phyloP scores from a whole-genome alignment of 1,140 invertebrate species.

The Drosophila pallidifrons region DNA sequence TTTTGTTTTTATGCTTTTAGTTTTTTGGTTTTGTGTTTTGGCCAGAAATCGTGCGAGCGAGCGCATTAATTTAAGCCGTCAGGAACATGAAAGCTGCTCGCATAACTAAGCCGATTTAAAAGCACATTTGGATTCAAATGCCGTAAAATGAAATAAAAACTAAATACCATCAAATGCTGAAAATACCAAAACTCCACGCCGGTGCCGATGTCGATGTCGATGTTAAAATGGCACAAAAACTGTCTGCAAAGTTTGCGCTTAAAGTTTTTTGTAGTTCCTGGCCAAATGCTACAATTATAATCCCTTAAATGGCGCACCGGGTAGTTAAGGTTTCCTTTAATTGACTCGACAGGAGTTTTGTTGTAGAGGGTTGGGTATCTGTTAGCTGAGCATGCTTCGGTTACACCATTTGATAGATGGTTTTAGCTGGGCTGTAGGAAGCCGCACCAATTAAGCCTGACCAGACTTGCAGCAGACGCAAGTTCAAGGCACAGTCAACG shows the following conservation, averaged over 20 bases:
- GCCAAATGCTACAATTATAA: slow-evolving; percentile 73
- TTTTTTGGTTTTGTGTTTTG: slow-evolving; percentile 36
- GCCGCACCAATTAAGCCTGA: slow-evolving; percentile 65
- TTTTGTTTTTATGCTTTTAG: not conserved
- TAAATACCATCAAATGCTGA: slow-evolving; percentile 38
- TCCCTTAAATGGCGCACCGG: slow-evolving; percentile 71
- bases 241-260: slow-evolving; percentile 75
- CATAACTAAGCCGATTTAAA: slow-evolving; percentile 82
- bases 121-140: slow-evolving; percentile 82
- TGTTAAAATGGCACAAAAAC: slow-evolving; percentile 72
- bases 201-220: slow-evolving; percentile 19
- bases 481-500: slow-evolving; percentile 56
- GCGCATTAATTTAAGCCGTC: slow-evolving; percentile 78
- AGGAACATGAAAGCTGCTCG: slow-evolving; percentile 70
- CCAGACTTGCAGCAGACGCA: slow-evolving; percentile 66
- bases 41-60: slow-evolving; percentile 39
- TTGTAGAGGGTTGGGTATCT: slow-evolving; percentile 15
- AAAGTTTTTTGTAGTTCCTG: slow-evolving; percentile 69
- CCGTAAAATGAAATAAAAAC: slow-evolving; percentile 73
- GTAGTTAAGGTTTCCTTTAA: slow-evolving; percentile 8
- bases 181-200: not conserved
- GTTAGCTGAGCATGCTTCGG: not conserved
- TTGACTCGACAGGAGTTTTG: not conserved
- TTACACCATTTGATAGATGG: slow-evolving; percentile 48
- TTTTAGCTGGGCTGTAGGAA: slow-evolving; percentile 28